These are phyloP conservation scores for Amphiduros pacificus DNA, from an alignment of 2,888 invertebrate genomes.

Conservation along the genomic window DNA sequence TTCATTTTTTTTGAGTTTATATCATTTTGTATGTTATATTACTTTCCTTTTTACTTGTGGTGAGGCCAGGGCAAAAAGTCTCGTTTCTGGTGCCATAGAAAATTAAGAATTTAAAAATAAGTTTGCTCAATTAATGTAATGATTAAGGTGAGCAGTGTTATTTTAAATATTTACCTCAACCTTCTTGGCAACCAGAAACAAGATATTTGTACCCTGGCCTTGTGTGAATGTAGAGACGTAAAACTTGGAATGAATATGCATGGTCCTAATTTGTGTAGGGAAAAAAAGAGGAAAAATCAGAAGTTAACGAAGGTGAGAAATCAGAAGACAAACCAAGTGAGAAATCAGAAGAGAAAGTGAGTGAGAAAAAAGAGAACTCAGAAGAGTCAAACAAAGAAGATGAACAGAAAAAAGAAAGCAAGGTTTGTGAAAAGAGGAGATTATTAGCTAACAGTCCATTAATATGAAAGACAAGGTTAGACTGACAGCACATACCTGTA, in stretches of 20 bases:
- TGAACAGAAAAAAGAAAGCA: background rate
- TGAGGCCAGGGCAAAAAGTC: background rate
- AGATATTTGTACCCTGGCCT: no score
- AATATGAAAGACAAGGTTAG: no score
- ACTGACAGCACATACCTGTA: no score
- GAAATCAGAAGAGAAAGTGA: slow-evolving; percentile 12
- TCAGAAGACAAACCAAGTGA: slow-evolving; percentile 29
- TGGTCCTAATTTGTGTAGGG: background rate
- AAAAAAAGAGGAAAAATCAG: background rate
- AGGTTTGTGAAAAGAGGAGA: background rate
- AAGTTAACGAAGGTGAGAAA: slow-evolving; percentile 8
- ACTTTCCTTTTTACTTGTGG: background rate
- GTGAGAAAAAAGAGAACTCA: slow-evolving; percentile 1
- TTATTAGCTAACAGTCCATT: no score
- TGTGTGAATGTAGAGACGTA: no score
- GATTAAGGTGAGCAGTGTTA: no score
- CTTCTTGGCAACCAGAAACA: no score
- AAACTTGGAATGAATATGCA: no score
- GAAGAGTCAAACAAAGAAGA: background rate
- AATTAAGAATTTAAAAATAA: no score
- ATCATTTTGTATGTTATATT: background rate
- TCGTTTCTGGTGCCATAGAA: no score
- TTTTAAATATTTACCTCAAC: no score
- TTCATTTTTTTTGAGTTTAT: background rate
- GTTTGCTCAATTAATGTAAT: no score